Percentiles rank a stretch among this genome's conserved stretches.
Conservation (phyloP, 1,140 invertebrate genomes). For the Aporrectodea caliginosa region DNA sequence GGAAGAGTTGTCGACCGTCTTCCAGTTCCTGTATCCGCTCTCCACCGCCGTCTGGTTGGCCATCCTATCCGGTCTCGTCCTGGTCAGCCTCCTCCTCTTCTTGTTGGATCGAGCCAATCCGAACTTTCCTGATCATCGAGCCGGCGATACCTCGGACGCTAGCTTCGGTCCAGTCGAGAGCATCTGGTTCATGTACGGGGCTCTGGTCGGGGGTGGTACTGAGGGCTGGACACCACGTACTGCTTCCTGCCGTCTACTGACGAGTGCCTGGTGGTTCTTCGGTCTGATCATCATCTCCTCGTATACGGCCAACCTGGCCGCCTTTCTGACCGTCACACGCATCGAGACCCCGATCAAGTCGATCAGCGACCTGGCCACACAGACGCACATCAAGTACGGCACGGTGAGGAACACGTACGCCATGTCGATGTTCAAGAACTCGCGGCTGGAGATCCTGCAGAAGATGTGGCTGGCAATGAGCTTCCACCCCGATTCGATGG, state of each 20-base stretch:
- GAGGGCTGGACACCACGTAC: conserved; percentile 44
- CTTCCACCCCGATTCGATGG: conserved; percentile 43
- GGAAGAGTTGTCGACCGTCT: conserved; percentile 48
- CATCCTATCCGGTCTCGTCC: conserved; percentile 55
- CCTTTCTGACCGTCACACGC: conserved; percentile 54
- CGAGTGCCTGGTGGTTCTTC: conserved; percentile 56
- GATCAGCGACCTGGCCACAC: conserved; percentile 52
- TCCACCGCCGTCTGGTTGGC: conserved; percentile 67
- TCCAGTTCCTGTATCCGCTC: conserved; percentile 94
- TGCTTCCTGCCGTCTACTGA: conserved; percentile 48
- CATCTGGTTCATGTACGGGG: conserved; percentile 54
- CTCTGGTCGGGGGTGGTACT: conserved; percentile 45
- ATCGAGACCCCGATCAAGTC: conserved; percentile 55
- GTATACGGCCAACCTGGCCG: conserved; percentile 56
- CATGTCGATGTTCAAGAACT: conserved; percentile 65
- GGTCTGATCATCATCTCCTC: conserved; percentile 55
- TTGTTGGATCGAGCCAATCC: conserved; percentile 79
- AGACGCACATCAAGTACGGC: conserved; percentile 53
- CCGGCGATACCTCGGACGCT: conserved; percentile 22
- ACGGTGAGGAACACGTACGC: conserved; percentile 49
- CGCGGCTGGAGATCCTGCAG: conserved; percentile 89
- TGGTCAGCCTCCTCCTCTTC: conserved; percentile 89
- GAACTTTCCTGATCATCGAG: conserved; percentile 58
- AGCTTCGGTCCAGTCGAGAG: conserved; percentile 49
- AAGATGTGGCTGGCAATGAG: conserved; percentile 80